Conservation (phyloP, 2,888 invertebrate species). For the Abscondita cerata region DNA sequence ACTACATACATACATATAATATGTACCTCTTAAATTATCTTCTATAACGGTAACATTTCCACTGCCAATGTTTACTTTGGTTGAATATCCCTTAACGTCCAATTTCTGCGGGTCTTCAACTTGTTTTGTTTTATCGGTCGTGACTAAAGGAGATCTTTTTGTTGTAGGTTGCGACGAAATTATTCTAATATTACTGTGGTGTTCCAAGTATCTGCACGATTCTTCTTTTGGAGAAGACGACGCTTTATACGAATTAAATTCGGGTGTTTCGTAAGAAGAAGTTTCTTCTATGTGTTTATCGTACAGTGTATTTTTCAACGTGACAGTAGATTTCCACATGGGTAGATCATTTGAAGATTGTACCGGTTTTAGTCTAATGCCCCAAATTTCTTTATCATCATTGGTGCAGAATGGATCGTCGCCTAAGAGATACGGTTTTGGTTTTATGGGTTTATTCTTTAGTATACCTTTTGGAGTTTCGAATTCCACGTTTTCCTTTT, state of each 20-base stretch:
- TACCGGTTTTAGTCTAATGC: conserved; percentile 60
- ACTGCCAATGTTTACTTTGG: conserved; percentile 64
- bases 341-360: conserved; percentile 48
- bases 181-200: conserved; percentile 34
- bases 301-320: conserved; percentile 52
- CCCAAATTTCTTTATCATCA: conserved; percentile 59
- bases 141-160: conserved; percentile 54
- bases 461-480: conserved; percentile 71
- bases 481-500: conserved; percentile 46
- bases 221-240: conserved; percentile 5
- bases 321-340: conserved; percentile 59
- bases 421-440: conserved; percentile 76
- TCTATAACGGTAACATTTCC: conserved; percentile 59
- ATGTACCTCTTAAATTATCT: conserved; percentile 51
- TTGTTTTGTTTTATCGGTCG: conserved; percentile 54
- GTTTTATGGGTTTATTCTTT: conserved; percentile 77
- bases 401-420: conserved; percentile 61
- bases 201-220: conserved; percentile 28
- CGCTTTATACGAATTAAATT: no score
- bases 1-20: background rate
- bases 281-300: conserved; percentile 32
- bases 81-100: conserved; percentile 63
- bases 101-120: conserved; percentile 56
- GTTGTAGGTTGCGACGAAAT: conserved; percentile 35
- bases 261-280: no score